A percentile compares a stretch with the other conserved stretches of the same genome.
phyloP scores from a whole-genome alignment of 2,888 invertebrate species.

The Rhimphoctona megacephalus region DNA sequence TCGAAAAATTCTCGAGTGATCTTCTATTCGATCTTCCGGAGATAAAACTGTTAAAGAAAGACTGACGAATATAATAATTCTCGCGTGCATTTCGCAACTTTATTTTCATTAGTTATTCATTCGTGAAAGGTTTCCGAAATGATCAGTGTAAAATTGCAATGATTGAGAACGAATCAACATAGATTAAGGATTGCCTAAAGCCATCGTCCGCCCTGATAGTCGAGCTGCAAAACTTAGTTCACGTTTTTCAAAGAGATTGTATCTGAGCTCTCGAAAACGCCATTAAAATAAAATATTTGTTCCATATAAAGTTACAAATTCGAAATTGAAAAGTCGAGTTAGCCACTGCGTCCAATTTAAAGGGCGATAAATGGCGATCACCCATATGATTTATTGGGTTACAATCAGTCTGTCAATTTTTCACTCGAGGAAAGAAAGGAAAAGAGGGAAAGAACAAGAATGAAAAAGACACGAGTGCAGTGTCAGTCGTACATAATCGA shows the following conservation, averaged over 20 bases:
- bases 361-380: conserved; percentile 6
- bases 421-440: conserved; percentile 2
- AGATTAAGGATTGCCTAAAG: not conserved
- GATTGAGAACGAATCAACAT: not conserved
- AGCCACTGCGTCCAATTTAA: not conserved
- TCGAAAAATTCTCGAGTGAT: not conserved
- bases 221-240: not conserved
- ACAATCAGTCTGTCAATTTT: conserved; percentile 30
- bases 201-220: not conserved
- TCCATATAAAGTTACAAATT: not conserved
- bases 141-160: not conserved
- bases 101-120: not conserved
- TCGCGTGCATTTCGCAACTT: not conserved
- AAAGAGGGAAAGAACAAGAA: not conserved
- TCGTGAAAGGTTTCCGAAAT: not conserved
- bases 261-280: not conserved
- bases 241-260: not conserved
- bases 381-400: conserved; percentile 18
- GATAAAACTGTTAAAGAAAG: not conserved
- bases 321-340: not conserved
- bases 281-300: conserved; percentile 10
- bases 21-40: not conserved
- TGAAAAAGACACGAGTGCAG: conserved; percentile 4
- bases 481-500: conserved; percentile 47
- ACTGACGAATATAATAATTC: not conserved